phyloP scores from a whole-genome alignment of 2,113 vertebrate genomes.

The Scortum barcoo region DNA sequence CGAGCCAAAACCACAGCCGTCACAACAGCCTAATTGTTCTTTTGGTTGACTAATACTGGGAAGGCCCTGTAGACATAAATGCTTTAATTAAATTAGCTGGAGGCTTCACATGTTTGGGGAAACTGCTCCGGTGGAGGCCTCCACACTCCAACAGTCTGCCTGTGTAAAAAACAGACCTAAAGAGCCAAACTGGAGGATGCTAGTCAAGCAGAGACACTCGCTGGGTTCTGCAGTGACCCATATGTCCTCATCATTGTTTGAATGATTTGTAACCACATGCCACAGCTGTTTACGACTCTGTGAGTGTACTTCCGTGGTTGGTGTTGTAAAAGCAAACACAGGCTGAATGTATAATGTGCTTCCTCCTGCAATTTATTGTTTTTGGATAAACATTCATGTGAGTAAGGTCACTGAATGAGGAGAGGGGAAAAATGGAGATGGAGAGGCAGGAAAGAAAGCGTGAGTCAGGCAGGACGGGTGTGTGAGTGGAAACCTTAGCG shows the following conservation, averaged over 20 bases:
- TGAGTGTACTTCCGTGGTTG: not conserved
- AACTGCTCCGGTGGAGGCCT: constrained; percentile 22
- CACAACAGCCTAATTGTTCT: constrained; percentile 44
- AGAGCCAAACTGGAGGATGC: constrained; percentile 7
- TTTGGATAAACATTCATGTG: constrained; percentile 10
- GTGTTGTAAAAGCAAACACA: constrained; percentile 3
- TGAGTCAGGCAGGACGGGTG: constrained; percentile 73
- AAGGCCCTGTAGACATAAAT: constrained; percentile 58
- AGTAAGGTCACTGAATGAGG: not conserved
- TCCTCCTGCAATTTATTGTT: not conserved
- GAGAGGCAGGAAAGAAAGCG: constrained; percentile 31
- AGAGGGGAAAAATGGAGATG: constrained; percentile 35
- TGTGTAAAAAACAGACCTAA: constrained; percentile 36
- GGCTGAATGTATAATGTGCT: not conserved
- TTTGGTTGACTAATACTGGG: constrained; percentile 51
- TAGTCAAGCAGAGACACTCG: constrained; percentile 8
- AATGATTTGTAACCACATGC: constrained; percentile 9
- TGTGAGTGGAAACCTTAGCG: constrained; percentile 85
- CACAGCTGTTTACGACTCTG: not conserved
- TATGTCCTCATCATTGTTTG: constrained; percentile 20
- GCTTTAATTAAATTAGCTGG: constrained; percentile 68
- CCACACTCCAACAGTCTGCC: constrained; percentile 24
- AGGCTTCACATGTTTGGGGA: constrained; percentile 56
- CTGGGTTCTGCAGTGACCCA: constrained; percentile 17
- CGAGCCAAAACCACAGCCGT: constrained; percentile 13